Conservation (phyloP, 2,113 vertebrate species). For the Diglossa brunneiventris region DNA sequence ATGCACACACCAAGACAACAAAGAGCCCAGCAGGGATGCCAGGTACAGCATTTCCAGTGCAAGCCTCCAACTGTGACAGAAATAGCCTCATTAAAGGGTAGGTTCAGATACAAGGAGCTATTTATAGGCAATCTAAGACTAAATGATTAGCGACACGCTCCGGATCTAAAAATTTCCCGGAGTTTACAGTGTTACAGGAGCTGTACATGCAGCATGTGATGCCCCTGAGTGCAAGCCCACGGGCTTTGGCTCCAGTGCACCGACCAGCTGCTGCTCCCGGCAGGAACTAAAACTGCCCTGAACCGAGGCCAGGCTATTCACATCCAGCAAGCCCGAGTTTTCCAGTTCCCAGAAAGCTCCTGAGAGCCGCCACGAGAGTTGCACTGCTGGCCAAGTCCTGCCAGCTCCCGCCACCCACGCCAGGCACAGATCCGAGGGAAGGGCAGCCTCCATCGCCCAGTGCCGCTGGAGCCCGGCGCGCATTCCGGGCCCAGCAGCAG, state of each 20-base stretch:
- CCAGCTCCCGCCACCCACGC: background rate
- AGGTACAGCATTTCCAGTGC: background rate
- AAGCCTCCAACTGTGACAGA: background rate
- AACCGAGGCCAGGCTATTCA: background rate
- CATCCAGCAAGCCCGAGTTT: background rate
- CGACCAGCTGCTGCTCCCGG: background rate
- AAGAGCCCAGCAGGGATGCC: background rate
- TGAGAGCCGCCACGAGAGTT: background rate
- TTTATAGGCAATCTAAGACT: background rate
- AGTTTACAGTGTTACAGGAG: background rate
- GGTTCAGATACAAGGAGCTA: background rate
- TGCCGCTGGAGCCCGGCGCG: background rate
- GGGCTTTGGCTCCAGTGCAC: background rate
- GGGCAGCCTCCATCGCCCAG: background rate
- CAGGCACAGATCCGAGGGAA: background rate
- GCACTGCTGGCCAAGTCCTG: background rate
- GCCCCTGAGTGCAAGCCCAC: background rate
- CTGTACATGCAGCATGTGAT: background rate
- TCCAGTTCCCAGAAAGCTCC: background rate
- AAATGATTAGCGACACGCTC: background rate
- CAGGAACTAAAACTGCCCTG: background rate
- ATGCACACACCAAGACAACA: background rate
- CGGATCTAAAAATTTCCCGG: background rate
- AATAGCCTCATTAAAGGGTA: background rate
- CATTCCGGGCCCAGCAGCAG: conserved; percentile 2